Evolutionary conservation across 1,140 invertebrate genomes (phyloP).

Genomic region (Monochamus saltuarius): DNA sequence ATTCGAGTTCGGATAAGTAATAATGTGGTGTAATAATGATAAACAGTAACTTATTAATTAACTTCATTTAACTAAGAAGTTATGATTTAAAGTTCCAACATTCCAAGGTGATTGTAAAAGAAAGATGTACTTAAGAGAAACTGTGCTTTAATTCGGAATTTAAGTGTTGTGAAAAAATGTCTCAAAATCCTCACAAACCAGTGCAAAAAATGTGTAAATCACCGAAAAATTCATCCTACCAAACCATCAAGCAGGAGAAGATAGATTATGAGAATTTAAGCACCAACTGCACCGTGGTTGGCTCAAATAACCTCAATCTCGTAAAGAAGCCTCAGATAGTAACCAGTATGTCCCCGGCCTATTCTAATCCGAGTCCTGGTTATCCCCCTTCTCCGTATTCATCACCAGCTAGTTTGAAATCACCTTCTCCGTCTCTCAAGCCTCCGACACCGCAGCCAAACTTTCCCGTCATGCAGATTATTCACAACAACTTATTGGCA

Average conservation of each 20-base stretch:
- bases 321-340: conserved; percentile 49
- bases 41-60: conserved; percentile 2
- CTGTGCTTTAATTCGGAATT: conserved; percentile 31
- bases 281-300: conserved; percentile 50
- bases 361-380: conserved; percentile 47
- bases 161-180: conserved; percentile 47
- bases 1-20: conserved; percentile 50
- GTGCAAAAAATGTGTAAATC: conserved; percentile 52
- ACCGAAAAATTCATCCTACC: conserved; percentile 45
- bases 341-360: conserved; percentile 46
- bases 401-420: conserved; percentile 48
- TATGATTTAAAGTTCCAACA: conserved; percentile 22
- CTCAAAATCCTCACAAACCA: conserved; percentile 46
- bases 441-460: conserved; percentile 48
- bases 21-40: conserved; percentile 14
- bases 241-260: conserved; percentile 41
- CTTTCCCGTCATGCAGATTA: conserved; percentile 50
- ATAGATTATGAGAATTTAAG: conserved; percentile 49
- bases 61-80: neutral
- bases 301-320: conserved; percentile 50
- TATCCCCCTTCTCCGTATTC: conserved; percentile 48
- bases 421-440: conserved; percentile 45
- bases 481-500: conserved; percentile 45
- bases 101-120: conserved; percentile 28
- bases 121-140: conserved; percentile 32